Evolutionary conservation across 1,140 invertebrate genomes (phyloP).

Genomic region (Diorhabda elongata): DNA sequence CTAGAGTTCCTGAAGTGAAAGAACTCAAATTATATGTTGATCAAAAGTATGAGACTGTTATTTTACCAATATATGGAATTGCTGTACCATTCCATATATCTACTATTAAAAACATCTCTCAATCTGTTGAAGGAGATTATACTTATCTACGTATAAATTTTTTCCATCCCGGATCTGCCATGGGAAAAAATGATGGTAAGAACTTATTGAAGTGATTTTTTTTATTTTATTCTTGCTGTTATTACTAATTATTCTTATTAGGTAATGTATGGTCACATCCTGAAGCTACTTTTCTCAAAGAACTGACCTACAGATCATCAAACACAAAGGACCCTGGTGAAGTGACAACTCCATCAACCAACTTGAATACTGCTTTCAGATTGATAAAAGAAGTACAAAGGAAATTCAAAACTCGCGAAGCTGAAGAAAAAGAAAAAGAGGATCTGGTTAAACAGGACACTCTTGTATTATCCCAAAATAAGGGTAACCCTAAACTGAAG

Average conservation of each 20-base stretch:
- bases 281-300: conserved; percentile 96
- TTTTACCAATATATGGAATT: conserved; percentile 92
- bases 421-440: conserved; percentile 97
- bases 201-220: background rate
- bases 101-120: conserved; percentile 97
- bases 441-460: conserved; percentile 98
- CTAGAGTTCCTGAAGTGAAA: conserved; percentile 87
- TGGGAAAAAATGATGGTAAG: conserved; percentile 77
- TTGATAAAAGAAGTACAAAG: conserved; percentile 99
- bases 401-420: conserved; percentile 96
- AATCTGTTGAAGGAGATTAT: conserved; percentile 97
- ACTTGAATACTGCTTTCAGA: conserved; percentile 93
- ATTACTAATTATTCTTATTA: conserved; percentile 17
- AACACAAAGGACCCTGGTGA: conserved; percentile 98
- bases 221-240: background rate
- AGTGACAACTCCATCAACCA: conserved; percentile 89
- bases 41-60: conserved; percentile 95
- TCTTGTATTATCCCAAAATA: conserved; percentile 89
- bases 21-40: conserved; percentile 96
- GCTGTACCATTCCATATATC: conserved; percentile 98
- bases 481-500: conserved; percentile 97
- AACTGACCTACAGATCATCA: conserved; percentile 97
- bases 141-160: conserved; percentile 99
- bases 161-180: conserved; percentile 94
- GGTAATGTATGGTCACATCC: conserved; percentile 82